Base-by-base conservation (phyloP, 2,888 invertebrate species). In the Heterodera filipjevi region DNA sequence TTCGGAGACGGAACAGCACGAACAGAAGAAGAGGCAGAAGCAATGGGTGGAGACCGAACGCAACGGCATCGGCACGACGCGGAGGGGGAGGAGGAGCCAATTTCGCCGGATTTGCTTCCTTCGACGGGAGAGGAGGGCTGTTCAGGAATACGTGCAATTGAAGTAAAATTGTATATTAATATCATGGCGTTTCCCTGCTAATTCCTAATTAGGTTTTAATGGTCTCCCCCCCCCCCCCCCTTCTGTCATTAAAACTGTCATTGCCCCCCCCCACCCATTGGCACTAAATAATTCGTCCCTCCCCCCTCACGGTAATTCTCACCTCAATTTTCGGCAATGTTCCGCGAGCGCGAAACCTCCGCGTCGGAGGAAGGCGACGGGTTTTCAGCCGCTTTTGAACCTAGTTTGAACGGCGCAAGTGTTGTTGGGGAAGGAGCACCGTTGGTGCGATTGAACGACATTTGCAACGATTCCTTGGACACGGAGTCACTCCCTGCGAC, bases 391-490 rank as follows among this genome's bases (percentile, higher is more conserved):
- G 44, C 75, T 14, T 75, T 75, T 64, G 68, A 75, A 16, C 68
- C 68, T 10, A 66, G 66, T 66, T 64, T 75, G 19, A 75, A 46
- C 46, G 73, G 73, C 8, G 75, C 59, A 32, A 30, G 30, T 22
- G 85, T 85, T 76, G 59, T n/a, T 10, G 59, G 59, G 10, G 59
- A 27, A 59, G 59, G 59, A 5, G 89, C 89, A 0, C 89, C 89
- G 14, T 80, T 89, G 27, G 89, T 88, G 16, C 83, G 85, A 71
- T 80, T 89, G 66, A 85, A 86, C 19, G 89, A 89, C 70, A 89
- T 89, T 68, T 89, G 16, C 94, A 93, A 94, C 77, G 95, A 95
- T 53, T 86, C 87, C n/a, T 64, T 86, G 14, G 86, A 87, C 77
- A 73, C 72, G 66, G 78, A 71, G 39, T 77, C 75, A 16, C 53